Base-by-base conservation (phyloP, 2,888 invertebrate species). In the Metacarcinus magister region DNA sequence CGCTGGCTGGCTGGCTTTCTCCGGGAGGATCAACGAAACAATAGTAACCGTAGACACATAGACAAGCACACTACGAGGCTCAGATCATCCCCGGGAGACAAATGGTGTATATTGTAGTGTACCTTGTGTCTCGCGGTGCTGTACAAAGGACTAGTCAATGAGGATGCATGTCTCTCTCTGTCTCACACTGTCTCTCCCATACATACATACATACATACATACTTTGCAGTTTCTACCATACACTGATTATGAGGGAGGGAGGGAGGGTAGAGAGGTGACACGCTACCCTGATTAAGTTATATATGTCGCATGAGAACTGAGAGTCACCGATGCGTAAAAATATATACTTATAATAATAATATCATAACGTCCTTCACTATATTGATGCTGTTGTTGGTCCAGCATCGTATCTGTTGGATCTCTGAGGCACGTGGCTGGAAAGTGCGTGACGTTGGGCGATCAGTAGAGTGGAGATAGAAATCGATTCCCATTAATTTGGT, bases 71-170 rank as follows among this genome's bases (percentile, higher is more conserved):
- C 67, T 7, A 23, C n/a, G n/a, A 67, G 23, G 67, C 67, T 7
- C 67, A 67, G 67, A 67, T 67, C 67, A 67, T 67, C n/a, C 67
- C 67, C n/a, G n/a, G 67, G 23, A n/a, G 67, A 67, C 67, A 67
- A 67, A n/a, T 67, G 67, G 67, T n/a, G 67, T 67, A 54, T 54
- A 19, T 54, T 19, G 67, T 23, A 23, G 23, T 67, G 67, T 67
- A n/a, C 7, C 67, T 23, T 7, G 67, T 23, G 67, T 67, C 67
- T 23, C 23, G 67, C n/a, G 23, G 67, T n/a, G 67, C n/a, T n/a
- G n/a, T 7, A 67, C 23, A 67, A 67, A 67, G n/a, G 67, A 67
- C 23, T n/a, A n/a, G 67, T 19, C 19, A n/a, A 67, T 23, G n/a
- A 67, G 67, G 67, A 23, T 16, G 7, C n/a, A n/a, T 19, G n/a